These are phyloP conservation scores for Lepilemur ruficaudatus DNA, from an alignment of 2,797 vertebrate genomes.

Conservation along the genomic window DNA sequence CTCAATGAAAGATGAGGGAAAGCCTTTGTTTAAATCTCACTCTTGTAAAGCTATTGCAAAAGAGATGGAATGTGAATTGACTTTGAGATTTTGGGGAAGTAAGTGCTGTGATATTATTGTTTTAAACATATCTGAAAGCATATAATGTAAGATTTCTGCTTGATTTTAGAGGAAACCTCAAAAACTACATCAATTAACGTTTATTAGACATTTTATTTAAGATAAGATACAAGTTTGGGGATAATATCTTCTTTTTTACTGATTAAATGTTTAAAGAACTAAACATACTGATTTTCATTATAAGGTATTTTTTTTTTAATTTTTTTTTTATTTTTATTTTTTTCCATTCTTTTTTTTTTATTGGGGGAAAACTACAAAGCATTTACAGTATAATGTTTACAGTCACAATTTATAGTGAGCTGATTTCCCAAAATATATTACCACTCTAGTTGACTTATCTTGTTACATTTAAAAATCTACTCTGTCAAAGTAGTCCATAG, in stretches of 20 bases:
- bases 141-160: background rate
- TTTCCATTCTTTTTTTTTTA: too few relatives aligned
- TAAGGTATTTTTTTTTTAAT: too few relatives aligned
- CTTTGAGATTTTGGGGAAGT: background rate
- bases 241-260: background rate
- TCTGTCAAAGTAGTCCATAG: too few relatives aligned
- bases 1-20: constrained; percentile 23
- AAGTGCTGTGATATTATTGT: background rate
- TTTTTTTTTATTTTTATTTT: too few relatives aligned
- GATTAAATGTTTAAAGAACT: background rate
- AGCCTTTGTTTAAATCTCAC: background rate
- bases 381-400: too few relatives aligned
- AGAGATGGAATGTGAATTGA: background rate
- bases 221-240: background rate
- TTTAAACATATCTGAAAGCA: background rate
- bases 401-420: too few relatives aligned
- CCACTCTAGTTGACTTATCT: too few relatives aligned
- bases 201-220: background rate
- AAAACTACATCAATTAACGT: background rate
- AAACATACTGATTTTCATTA: background rate
- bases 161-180: background rate
- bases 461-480: too few relatives aligned
- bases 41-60: background rate
- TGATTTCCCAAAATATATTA: too few relatives aligned
- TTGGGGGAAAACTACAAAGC: too few relatives aligned